A percentile compares a stretch with the other conserved stretches of the same genome.
Evolutionary conservation across 2,797 vertebrate genomes (phyloP).

Genomic region (Avahi laniger): DNA sequence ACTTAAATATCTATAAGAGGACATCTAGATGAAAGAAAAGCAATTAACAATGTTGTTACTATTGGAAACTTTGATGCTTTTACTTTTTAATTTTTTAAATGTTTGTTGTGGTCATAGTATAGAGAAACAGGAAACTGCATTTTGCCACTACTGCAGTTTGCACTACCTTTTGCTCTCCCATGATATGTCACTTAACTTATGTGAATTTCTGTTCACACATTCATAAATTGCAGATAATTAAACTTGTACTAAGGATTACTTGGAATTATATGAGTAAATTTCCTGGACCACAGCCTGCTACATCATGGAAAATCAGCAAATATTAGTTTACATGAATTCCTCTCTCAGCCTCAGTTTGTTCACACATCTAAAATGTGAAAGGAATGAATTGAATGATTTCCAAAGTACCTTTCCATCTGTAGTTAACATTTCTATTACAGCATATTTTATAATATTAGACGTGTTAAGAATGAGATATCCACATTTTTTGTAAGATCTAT

Average conservation of each 20-base stretch:
- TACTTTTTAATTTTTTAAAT: neutral
- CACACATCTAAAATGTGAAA: neutral
- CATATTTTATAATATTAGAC: neutral
- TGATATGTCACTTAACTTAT: neutral
- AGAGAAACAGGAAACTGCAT: neutral
- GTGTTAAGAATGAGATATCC: neutral
- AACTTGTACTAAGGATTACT: neutral
- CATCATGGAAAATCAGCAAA: neutral
- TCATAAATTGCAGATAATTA: neutral
- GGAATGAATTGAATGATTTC: neutral
- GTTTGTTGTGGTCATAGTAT: neutral
- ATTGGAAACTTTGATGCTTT: neutral
- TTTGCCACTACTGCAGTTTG: neutral
- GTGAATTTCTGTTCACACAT: neutral
- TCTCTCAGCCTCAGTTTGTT: neutral
- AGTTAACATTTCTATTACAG: neutral
- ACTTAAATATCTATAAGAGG: neutral
- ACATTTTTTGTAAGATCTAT: neutral
- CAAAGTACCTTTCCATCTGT: neutral
- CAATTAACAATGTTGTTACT: neutral
- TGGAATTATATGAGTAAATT: neutral
- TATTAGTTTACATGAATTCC: neutral
- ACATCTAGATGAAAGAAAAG: neutral
- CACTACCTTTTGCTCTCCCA: neutral
- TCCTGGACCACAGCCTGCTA: neutral